These are phyloP conservation scores for Corvus moneduloides DNA, from an alignment of 2,113 vertebrate genomes.

Conservation along the genomic window DNA sequence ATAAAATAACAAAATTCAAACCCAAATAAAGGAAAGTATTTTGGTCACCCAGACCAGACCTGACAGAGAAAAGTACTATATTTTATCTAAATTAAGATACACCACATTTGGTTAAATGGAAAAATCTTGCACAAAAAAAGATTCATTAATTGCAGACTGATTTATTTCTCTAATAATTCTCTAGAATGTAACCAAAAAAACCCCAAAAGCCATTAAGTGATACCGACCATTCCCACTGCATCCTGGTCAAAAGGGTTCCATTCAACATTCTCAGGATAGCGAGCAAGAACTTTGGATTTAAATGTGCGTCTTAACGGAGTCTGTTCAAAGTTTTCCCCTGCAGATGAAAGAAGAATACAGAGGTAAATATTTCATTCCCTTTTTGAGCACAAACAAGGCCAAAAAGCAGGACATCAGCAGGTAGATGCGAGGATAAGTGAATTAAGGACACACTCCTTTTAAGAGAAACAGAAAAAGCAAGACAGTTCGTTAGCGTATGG, in stretches of 20 bases:
- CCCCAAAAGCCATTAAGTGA: neutral
- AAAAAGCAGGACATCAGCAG: conserved; percentile 56
- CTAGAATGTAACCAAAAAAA: neutral
- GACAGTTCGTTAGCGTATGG: conserved; percentile 52
- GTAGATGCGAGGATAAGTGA: conserved; percentile 51
- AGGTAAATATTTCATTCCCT: neutral
- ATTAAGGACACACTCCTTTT: conserved; percentile 60
- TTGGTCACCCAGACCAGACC: neutral
- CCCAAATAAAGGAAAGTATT: neutral
- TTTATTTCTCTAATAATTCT: neutral
- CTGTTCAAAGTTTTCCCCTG: conserved; percentile 99
- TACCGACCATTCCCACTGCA: conserved; percentile 97
- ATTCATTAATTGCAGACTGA: neutral
- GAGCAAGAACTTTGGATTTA: conserved; percentile 98
- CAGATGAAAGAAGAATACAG: conserved; percentile 30
- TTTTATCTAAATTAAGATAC: neutral
- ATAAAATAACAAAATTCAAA: neutral
- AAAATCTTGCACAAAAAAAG: neutral
- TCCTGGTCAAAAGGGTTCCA: conserved; percentile 99
- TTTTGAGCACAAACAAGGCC: neutral
- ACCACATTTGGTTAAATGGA: neutral
- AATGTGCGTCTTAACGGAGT: conserved; percentile 96
- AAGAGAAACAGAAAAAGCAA: conserved; percentile 67
- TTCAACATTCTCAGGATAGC: conserved; percentile 97
- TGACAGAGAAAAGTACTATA: neutral